A percentile compares a stretch with the other conserved stretches of the same genome.
Evolutionary conservation across 2,113 vertebrate species (phyloP).

Genomic region (Pomatorhinus ruficollis): DNA sequence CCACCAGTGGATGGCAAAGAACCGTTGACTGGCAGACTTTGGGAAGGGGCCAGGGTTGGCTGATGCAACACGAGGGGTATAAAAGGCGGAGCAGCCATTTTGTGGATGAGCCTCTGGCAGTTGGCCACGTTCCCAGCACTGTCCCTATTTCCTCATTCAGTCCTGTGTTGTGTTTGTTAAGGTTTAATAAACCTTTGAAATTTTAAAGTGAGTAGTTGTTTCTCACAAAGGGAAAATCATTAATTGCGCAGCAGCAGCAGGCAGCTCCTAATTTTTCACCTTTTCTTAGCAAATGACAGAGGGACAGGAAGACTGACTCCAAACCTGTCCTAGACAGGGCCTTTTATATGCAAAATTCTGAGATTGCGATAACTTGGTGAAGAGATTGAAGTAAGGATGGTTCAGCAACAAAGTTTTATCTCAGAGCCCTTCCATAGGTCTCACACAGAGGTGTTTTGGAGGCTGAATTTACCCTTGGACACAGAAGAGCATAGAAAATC

Average conservation of each 20-base stretch:
- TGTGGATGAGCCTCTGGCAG: background rate
- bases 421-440: background rate
- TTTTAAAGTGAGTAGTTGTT: background rate
- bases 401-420: background rate
- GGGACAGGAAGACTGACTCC: background rate
- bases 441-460: background rate
- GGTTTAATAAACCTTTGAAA: too few relatives aligned
- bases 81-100: background rate
- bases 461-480: background rate
- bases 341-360: background rate
- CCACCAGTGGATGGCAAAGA: background rate
- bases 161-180: background rate
- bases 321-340: background rate
- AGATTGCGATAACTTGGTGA: fast-evolving
- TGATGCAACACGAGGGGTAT: background rate
- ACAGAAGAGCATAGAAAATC: background rate
- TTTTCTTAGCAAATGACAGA: background rate
- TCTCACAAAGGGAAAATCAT: background rate
- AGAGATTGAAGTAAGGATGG: background rate
- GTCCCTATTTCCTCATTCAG: background rate
- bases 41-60: background rate
- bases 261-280: background rate
- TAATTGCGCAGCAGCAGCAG: background rate
- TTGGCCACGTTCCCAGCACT: fast-evolving
- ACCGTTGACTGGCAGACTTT: background rate